A percentile compares a stretch with the other conserved stretches of the same genome.
Evolutionary conservation across 2,797 vertebrate genomes (phyloP).

Genomic region (Orientallactaga sibirica): DNA sequence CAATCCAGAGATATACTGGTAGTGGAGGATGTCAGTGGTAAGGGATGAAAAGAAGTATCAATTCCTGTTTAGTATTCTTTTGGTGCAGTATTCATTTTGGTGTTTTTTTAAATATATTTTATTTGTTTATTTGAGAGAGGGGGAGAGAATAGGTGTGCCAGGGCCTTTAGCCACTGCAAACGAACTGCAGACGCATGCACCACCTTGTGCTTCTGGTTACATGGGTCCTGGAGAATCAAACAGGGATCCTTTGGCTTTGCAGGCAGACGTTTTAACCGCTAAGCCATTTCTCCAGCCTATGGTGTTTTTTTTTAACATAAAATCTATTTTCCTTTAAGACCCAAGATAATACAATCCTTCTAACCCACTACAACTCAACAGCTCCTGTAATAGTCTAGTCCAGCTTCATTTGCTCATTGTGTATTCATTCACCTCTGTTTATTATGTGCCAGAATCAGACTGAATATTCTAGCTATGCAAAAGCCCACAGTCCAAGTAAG

Average conservation of each 20-base stretch:
- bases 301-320: conserved; percentile 50
- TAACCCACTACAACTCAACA: conserved; percentile 39
- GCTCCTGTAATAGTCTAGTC: not conserved
- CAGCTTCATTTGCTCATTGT: conserved; percentile 53
- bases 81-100: conserved; percentile 6
- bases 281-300: too few species aligned
- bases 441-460: conserved; percentile 28
- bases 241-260: too few species aligned
- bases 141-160: too few species aligned
- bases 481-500: not conserved
- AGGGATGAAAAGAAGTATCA: not conserved
- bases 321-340: conserved; percentile 58
- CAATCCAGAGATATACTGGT: conserved; percentile 14
- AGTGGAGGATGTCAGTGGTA: not conserved
- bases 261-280: too few species aligned
- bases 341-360: conserved; percentile 55
- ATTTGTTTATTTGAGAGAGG: too few species aligned
- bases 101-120: not conserved
- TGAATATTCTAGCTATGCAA: conserved; percentile 2
- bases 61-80: conserved; percentile 32
- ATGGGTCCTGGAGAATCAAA: too few species aligned
- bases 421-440: conserved; percentile 33
- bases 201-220: too few species aligned
- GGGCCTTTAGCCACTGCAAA: too few species aligned
- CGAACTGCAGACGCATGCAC: too few species aligned